Evolutionary conservation across 2,797 vertebrate species (phyloP).

Genomic region (Amblyopsis hoosieri): DNA sequence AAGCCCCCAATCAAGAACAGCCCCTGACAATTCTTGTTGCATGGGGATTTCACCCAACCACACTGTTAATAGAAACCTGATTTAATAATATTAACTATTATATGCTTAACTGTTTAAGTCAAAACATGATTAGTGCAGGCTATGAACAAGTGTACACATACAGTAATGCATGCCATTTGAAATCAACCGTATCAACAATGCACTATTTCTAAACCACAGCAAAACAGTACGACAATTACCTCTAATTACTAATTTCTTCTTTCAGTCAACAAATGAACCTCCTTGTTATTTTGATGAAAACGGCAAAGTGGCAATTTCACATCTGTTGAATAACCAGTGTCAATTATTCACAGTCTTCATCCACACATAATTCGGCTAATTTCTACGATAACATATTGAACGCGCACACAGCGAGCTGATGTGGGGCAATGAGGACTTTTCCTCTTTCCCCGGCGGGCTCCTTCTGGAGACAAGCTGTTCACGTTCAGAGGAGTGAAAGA

Average conservation of each 20-base stretch:
- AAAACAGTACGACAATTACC: constrained; percentile 43
- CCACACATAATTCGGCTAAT: constrained; percentile 55
- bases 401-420: constrained; percentile 28
- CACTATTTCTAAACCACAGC: constrained; percentile 23
- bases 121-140: too few species aligned
- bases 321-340: constrained; percentile 51
- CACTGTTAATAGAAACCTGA: too few species aligned
- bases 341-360: constrained; percentile 57
- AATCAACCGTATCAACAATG: constrained; percentile 2
- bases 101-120: too few species aligned
- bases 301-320: constrained; percentile 62
- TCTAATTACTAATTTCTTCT: constrained; percentile 52
- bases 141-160: too few species aligned
- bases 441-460: constrained; percentile 4
- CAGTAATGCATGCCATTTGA: background rate
- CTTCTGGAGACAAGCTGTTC: constrained; percentile 22
- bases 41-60: too few species aligned
- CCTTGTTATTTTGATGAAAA: constrained; percentile 54
- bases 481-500: background rate
- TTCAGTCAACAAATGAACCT: constrained; percentile 47
- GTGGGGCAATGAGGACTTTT: constrained; percentile 16
- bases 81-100: too few species aligned
- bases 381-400: constrained; percentile 53
- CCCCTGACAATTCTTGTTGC: too few species aligned
- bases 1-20: too few species aligned